A percentile compares a stretch with the other conserved stretches of the same genome.
phyloP scores from a whole-genome alignment of 2,888 invertebrate genomes.

The Pherbina coryleti region DNA sequence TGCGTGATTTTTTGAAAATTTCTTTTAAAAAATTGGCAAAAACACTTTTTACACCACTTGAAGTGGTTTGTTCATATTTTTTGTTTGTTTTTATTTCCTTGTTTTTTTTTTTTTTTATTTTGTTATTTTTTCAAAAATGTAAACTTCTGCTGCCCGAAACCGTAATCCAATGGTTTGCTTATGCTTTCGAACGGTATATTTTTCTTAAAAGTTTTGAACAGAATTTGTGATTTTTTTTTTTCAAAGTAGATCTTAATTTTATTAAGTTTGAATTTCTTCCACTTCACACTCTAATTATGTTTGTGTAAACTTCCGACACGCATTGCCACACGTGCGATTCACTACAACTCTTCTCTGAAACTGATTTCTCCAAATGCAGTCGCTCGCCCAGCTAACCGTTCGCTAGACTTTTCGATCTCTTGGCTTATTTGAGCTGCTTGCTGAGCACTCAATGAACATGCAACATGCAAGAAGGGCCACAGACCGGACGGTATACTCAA shows the following conservation, averaged over 20 bases:
- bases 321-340: constrained; percentile 57
- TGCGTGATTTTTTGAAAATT: constrained; percentile 9
- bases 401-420: constrained; percentile 70
- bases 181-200: constrained; percentile 48
- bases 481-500: too few relatives aligned
- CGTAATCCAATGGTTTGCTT: constrained; percentile 63
- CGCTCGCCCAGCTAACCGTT: constrained; percentile 70
- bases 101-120: constrained; percentile 1
- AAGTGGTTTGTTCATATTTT: constrained; percentile 14
- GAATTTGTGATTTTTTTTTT: constrained; percentile 38
- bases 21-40: not conserved
- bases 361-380: constrained; percentile 58
- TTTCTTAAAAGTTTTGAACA: constrained; percentile 40
- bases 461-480: constrained; percentile 45
- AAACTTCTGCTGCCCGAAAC: constrained; percentile 52
- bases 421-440: constrained; percentile 35
- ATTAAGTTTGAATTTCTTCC: constrained; percentile 35
- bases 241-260: constrained; percentile 36
- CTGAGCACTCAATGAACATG: constrained; percentile 62
- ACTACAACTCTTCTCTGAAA: constrained; percentile 66
- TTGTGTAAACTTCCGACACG: constrained; percentile 48
- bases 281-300: constrained; percentile 19
- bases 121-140: not conserved
- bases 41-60: not conserved
- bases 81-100: not conserved